phyloP scores from a whole-genome alignment of 2,113 vertebrate genomes.

The Haemorhous mexicanus region DNA sequence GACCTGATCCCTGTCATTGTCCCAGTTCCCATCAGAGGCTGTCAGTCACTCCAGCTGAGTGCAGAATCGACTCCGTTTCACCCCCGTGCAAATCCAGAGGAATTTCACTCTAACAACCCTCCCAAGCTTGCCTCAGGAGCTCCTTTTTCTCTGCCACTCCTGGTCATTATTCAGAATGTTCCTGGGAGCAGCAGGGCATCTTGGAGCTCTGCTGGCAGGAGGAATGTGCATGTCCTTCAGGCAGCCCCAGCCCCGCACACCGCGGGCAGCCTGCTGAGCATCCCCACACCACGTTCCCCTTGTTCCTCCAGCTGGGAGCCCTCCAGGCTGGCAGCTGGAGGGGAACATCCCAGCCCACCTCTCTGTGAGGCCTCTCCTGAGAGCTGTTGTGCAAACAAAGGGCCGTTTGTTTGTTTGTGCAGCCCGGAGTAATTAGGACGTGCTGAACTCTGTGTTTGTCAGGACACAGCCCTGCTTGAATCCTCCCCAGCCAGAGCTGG shows the following conservation, averaged over 20 bases:
- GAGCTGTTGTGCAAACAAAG: background rate
- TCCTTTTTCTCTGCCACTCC: background rate
- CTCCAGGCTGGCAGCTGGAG: background rate
- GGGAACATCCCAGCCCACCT: background rate
- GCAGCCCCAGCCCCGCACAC: background rate
- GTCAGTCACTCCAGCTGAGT: background rate
- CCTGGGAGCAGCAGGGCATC: background rate
- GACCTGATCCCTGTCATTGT: background rate
- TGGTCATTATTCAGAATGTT: background rate
- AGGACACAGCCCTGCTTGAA: background rate
- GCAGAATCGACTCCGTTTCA: fast-evolving
- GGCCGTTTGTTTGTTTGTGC: background rate
- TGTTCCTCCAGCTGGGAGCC: background rate
- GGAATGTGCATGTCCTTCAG: background rate
- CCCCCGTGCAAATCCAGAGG: background rate
- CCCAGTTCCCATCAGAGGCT: background rate
- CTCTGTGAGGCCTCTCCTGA: background rate
- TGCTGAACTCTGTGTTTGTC: background rate
- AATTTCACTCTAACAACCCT: background rate
- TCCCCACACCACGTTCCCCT: fast-evolving
- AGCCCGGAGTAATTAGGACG: background rate
- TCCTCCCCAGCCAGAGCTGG: background rate
- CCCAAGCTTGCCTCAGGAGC: background rate
- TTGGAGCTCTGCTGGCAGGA: background rate
- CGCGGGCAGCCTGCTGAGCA: background rate